Percentiles rank a stretch among this genome's conserved stretches.
Conservation (phyloP, 2,888 invertebrate species). For the Cactoblastis cactorum region DNA sequence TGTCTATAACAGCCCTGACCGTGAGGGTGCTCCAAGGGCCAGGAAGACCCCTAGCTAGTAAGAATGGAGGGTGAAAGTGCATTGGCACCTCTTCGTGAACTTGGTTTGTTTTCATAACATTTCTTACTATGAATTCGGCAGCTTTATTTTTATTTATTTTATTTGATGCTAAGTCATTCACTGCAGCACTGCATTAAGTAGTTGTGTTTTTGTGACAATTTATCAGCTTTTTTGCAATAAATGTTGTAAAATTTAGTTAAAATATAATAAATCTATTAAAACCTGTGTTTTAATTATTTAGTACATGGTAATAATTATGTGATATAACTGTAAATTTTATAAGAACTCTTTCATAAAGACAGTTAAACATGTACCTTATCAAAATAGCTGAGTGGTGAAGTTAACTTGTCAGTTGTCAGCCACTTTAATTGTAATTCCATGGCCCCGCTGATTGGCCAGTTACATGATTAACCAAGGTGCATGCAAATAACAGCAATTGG, state of each 20-base stretch:
- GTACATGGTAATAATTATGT: too few species aligned
- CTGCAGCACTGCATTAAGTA: too few species aligned
- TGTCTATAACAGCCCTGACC: neutral
- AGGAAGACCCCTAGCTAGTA: neutral
- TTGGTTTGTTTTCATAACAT: constrained; percentile 18
- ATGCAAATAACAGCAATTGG: neutral
- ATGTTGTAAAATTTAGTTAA: too few species aligned
- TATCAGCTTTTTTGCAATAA: too few species aligned
- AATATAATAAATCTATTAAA: too few species aligned
- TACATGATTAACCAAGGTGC: constrained; percentile 3
- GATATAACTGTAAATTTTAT: too few species aligned
- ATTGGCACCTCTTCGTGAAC: constrained; percentile 15
- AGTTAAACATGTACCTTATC: neutral
- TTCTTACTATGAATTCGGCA: neutral
- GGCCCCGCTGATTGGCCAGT: neutral
- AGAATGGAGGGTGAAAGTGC: constrained; percentile 20
- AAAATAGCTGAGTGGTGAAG: neutral
- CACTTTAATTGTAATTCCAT: neutral
- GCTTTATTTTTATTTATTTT: too few species aligned
- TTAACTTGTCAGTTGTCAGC: neutral
- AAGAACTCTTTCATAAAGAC: too few species aligned
- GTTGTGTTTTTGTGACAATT: too few species aligned
- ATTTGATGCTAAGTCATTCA: too few species aligned
- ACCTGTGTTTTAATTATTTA: too few species aligned
- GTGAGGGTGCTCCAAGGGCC: neutral